phyloP scores from a whole-genome alignment of 2,113 vertebrate genomes.

The Cacatua alba region DNA sequence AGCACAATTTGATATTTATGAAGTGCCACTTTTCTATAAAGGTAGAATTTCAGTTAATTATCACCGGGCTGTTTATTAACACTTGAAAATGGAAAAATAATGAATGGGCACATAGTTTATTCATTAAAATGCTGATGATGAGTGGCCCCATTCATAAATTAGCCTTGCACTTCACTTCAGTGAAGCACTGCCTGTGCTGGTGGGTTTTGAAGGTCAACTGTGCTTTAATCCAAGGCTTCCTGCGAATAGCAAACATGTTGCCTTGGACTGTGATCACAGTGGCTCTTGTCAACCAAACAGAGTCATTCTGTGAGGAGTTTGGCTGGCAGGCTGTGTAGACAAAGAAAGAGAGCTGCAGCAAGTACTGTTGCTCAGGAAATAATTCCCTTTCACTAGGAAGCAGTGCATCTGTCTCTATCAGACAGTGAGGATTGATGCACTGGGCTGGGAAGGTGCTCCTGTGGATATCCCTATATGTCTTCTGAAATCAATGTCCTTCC shows the following conservation, averaged over 20 bases:
- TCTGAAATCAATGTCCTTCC: neutral
- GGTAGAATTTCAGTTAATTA: slow-evolving; percentile 79
- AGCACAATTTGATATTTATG: slow-evolving; percentile 80
- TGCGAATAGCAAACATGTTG: neutral
- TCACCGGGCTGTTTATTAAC: slow-evolving; percentile 76
- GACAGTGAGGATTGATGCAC: neutral
- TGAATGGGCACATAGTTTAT: slow-evolving; percentile 66
- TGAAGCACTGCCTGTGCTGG: neutral
- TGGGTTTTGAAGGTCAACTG: slow-evolving; percentile 51
- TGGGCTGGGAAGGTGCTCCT: neutral
- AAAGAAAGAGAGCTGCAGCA: neutral
- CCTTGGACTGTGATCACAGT: slow-evolving; percentile 17
- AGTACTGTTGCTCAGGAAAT: neutral
- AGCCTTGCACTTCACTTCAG: slow-evolving; percentile 38
- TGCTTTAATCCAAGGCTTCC: slow-evolving; percentile 49
- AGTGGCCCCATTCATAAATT: slow-evolving; percentile 69
- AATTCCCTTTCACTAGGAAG: neutral
- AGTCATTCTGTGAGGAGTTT: neutral
- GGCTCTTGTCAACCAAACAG: slow-evolving; percentile 23
- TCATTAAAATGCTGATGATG: slow-evolving; percentile 77
- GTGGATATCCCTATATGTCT: neutral
- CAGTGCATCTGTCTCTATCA: neutral
- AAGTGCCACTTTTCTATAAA: slow-evolving; percentile 80
- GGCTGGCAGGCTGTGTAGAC: neutral
- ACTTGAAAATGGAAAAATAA: slow-evolving; percentile 78